Conservation (phyloP, 2,888 invertebrate genomes). For the Apodemia arnacis region DNA sequence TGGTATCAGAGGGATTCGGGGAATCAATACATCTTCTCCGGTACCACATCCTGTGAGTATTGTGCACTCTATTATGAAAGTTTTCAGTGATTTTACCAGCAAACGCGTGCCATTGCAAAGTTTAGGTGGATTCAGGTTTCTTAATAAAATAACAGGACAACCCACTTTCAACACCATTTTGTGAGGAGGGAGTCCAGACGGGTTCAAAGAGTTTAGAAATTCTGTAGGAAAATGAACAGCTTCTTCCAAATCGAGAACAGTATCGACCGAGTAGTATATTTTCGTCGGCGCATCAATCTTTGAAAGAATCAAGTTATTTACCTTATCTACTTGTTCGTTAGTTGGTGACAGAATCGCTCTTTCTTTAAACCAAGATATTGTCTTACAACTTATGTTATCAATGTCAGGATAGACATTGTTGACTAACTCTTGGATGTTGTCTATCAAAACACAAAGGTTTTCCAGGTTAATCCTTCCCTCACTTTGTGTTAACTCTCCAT, state of each 20-base stretch:
- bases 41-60: slow-evolving; percentile 82
- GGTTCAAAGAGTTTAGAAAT: slow-evolving; percentile 72
- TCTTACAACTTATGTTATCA: slow-evolving; percentile 78
- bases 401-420: slow-evolving; percentile 81
- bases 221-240: slow-evolving; percentile 64
- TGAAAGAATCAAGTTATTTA: slow-evolving; percentile 79
- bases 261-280: slow-evolving; percentile 81
- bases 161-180: slow-evolving; percentile 82
- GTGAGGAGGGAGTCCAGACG: slow-evolving; percentile 73
- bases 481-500: slow-evolving; percentile 78
- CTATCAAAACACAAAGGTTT: slow-evolving; percentile 67
- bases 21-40: slow-evolving; percentile 67
- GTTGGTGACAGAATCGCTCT: slow-evolving; percentile 82
- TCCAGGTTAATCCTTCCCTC: too few relatives aligned
- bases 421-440: slow-evolving; percentile 62
- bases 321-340: slow-evolving; percentile 82
- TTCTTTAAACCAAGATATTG: slow-evolving; percentile 80
- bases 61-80: slow-evolving; percentile 82
- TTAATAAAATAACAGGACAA: slow-evolving; percentile 81
- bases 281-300: slow-evolving; percentile 73
- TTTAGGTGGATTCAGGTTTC: slow-evolving; percentile 78
- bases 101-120: slow-evolving; percentile 79
- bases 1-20: slow-evolving; percentile 76
- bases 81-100: slow-evolving; percentile 77
- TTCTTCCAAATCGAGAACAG: slow-evolving; percentile 77